Evolutionary conservation across 2,113 vertebrate genomes (phyloP).

Genomic region (Lonchura striata): DNA sequence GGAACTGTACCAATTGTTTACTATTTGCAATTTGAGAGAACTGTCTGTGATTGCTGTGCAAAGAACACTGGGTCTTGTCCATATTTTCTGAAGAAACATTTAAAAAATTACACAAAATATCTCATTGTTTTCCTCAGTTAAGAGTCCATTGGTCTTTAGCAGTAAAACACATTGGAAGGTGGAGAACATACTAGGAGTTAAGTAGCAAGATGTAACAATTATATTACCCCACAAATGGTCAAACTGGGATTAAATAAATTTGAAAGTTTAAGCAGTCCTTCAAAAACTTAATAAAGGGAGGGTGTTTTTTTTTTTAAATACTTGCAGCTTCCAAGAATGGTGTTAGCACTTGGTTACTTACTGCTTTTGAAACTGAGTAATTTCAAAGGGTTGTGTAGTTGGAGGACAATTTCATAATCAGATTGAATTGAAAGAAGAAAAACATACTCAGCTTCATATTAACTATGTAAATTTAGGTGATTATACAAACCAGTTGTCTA

Average conservation of each 20-base stretch:
- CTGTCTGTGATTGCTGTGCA: neutral
- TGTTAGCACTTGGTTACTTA: accelerated
- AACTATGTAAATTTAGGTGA: neutral
- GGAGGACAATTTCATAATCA: neutral
- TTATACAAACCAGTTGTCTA: neutral
- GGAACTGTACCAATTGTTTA: neutral
- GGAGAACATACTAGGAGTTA: neutral
- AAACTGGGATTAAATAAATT: neutral
- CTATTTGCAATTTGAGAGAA: neutral
- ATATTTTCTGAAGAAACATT: neutral
- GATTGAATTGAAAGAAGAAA: neutral
- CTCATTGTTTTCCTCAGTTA: neutral
- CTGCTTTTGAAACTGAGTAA: neutral
- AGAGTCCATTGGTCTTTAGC: neutral
- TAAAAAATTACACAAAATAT: neutral
- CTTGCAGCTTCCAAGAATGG: neutral
- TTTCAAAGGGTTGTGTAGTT: neutral
- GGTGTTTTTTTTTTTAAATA: neutral
- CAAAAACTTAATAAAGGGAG: neutral
- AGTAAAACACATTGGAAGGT: neutral
- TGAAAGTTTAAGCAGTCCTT: neutral
- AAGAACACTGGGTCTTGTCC: neutral
- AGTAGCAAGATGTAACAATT: neutral
- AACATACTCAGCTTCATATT: neutral
- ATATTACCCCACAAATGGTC: neutral